Base-by-base conservation (phyloP, 2,888 invertebrate genomes). In the Torymus aiolomorphi region DNA sequence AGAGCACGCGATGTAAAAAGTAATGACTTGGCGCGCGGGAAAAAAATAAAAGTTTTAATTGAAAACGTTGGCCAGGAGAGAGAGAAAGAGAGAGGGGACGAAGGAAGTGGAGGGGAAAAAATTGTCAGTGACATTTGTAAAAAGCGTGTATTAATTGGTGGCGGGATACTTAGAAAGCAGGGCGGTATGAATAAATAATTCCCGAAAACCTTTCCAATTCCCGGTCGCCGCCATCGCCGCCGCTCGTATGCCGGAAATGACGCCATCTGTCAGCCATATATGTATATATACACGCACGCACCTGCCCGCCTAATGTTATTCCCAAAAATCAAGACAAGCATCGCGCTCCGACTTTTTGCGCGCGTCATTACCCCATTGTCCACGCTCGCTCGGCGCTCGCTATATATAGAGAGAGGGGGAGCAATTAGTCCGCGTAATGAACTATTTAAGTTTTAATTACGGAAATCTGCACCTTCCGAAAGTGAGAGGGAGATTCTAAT, bases 221-320 rank as follows among this genome's bases (percentile, higher is more conserved):
- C 8, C 8, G 42, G 42, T 84, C 84, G 82, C 83, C 74, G 83
- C 20, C 12, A 8, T 84, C 84, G 82, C 83, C 74, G 83, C 20
- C 12, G 42, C n/a, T n/a, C 31, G 5, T 42, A 10, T 16, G 13
- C 86, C 86, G 87, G 86, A 87, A 87, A 84, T 83, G 83, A 85
- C 83, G 84, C 87, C 88, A 88, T 88, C 89, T 88, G 89, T 85
- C 84, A 82, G 79, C 80, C 42, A 5, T 5, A 31, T 31, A 31
- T 5, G 20, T 80, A 80, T 88, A 88, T 80, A 80, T 88, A 88
- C 88, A 88, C 88, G 88, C 85, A 82, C 71, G 65, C 76, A 61
- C 51, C 78, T 78, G 61, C 69, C 8, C 59, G 24, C 59, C 49
- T 66, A 69, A 74, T 65, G 54, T 57, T 65, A 54, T 52, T 74